Evolutionary conservation across 92 coral and sea anemone genomes (phyloP).

Genomic region (Pocillopora meandrina): DNA sequence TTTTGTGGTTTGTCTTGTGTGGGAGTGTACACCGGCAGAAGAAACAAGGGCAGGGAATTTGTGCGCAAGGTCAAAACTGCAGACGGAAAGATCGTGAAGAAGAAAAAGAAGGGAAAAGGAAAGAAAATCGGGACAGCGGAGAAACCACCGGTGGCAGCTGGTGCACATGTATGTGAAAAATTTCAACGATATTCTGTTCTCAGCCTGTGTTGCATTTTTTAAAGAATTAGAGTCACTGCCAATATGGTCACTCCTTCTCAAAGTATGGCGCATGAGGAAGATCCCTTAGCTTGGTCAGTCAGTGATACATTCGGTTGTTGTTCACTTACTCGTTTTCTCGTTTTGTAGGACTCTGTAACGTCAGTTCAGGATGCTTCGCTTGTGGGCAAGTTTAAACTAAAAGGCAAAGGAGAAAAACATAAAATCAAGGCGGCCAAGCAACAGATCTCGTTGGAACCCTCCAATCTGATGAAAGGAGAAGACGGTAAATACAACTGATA

Average conservation of each 20-base stretch:
- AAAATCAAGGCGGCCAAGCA: slow-evolving; percentile 46
- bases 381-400: slow-evolving; percentile 38
- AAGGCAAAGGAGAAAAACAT: slow-evolving; percentile 55
- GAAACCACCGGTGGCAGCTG: slow-evolving; percentile 6
- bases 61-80: slow-evolving; percentile 65
- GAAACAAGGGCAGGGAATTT: slow-evolving; percentile 93
- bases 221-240: too few relatives aligned
- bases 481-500: slow-evolving; percentile 17
- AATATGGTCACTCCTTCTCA: too few relatives aligned
- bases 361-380: slow-evolving; percentile 19
- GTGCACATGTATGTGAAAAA: background rate
- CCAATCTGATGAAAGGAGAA: slow-evolving; percentile 36
- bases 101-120: slow-evolving; percentile 84
- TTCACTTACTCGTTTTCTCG: background rate
- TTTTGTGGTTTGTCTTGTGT: slow-evolving; percentile 97
- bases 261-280: too few relatives aligned
- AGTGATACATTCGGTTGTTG: background rate
- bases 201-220: too few relatives aligned
- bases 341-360: slow-evolving; percentile 5
- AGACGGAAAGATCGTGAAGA: slow-evolving; percentile 84
- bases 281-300: too few relatives aligned
- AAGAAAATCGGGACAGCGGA: slow-evolving; percentile 41
- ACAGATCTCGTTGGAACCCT: slow-evolving; percentile 29
- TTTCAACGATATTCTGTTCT: background rate
- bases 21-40: slow-evolving; percentile 93